A percentile compares a stretch with the other conserved stretches of the same genome.
These are phyloP conservation scores for Diceros bicornis DNA, from an alignment of 2,797 vertebrate genomes.

Conservation along the genomic window DNA sequence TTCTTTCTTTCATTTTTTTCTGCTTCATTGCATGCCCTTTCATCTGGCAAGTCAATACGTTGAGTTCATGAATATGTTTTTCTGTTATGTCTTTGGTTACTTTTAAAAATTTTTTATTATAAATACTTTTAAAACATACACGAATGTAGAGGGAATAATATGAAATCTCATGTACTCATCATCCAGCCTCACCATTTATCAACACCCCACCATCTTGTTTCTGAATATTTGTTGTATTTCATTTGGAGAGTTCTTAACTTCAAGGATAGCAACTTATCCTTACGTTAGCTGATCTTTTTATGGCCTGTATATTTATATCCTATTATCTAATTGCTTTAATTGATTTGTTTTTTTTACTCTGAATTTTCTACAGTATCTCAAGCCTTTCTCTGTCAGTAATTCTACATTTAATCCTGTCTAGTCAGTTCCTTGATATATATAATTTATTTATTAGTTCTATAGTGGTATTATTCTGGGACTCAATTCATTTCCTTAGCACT, in stretches of 20 bases:
- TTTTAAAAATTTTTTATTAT: slow-evolving; percentile 10
- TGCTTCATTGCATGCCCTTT: neutral
- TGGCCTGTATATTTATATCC: neutral
- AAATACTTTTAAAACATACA: too few species aligned
- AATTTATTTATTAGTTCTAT: neutral
- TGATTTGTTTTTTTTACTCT: neutral
- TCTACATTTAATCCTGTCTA: neutral
- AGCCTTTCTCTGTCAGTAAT: neutral
- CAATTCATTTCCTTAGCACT: neutral
- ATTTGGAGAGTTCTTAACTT: neutral
- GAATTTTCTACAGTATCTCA: neutral
- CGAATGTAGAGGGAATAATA: neutral
- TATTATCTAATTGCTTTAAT: neutral
- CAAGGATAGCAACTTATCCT: neutral
- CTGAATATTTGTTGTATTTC: neutral
- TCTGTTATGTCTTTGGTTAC: neutral
- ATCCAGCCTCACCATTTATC: neutral
- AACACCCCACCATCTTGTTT: neutral
- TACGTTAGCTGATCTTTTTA: neutral
- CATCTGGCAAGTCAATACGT: neutral
- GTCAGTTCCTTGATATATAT: neutral
- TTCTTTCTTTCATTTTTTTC: neutral
- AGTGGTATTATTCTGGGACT: neutral
- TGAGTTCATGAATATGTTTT: neutral
- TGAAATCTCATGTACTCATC: neutral